Percentiles rank a stretch among this genome's conserved stretches.
Evolutionary conservation across 2,797 vertebrate species (phyloP).

Genomic region (Tragelaphus eurycerus): DNA sequence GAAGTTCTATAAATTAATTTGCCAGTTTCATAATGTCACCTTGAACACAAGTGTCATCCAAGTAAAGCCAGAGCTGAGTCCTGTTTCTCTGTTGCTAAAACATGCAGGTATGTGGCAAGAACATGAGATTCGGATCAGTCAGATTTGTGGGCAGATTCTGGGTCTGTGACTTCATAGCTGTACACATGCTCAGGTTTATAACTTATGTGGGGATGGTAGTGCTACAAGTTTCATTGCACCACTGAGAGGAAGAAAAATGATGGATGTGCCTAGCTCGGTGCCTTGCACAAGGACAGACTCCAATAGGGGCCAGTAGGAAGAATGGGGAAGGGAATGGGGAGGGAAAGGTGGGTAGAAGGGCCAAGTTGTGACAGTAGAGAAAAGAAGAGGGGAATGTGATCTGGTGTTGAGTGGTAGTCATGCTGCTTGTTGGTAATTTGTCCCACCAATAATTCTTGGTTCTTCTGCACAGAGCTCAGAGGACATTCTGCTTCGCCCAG

Average conservation of each 20-base stretch:
- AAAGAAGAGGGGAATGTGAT: neutral
- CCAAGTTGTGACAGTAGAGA: neutral
- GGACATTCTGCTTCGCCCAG: neutral
- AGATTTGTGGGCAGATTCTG: neutral
- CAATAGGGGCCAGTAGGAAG: neutral
- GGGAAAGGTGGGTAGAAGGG: accelerated
- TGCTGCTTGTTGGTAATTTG: accelerated
- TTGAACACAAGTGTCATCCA: neutral
- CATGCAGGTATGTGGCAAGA: neutral
- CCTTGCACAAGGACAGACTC: neutral
- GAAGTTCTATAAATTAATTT: neutral
- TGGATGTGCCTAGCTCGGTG: neutral
- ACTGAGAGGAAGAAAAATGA: neutral
- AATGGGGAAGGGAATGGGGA: neutral
- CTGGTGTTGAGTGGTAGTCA: neutral
- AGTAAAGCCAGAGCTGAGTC: neutral
- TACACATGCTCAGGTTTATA: neutral
- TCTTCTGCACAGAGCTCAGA: neutral
- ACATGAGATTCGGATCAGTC: neutral
- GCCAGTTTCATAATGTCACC: neutral
- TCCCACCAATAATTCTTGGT: neutral
- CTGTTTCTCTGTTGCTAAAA: neutral
- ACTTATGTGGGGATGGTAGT: too few relatives aligned
- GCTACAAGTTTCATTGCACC: neutral
- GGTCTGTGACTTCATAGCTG: neutral